phyloP scores from a whole-genome alignment of 2,888 invertebrate species.

The Abscondita cerata region DNA sequence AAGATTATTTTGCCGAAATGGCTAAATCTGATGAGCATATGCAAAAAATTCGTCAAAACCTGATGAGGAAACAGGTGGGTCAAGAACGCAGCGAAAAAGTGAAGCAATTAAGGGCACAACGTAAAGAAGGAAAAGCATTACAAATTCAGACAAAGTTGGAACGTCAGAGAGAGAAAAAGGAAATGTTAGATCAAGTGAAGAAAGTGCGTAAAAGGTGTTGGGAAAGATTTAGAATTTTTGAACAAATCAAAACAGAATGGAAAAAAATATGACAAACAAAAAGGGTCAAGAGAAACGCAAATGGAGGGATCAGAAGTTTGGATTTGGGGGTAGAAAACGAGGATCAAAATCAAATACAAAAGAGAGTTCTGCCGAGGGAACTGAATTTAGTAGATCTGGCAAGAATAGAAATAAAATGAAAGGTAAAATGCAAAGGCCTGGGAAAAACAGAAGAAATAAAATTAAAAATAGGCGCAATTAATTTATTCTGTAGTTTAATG shows the following conservation, averaged over 20 bases:
- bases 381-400: conserved; percentile 60
- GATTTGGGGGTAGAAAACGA: conserved; percentile 95
- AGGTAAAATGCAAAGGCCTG: conserved; percentile 52
- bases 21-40: conserved; percentile 96
- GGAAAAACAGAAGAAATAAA: conserved; percentile 60
- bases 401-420: conserved; percentile 42
- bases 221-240: conserved; percentile 80
- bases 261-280: conserved; percentile 34
- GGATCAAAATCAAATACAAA: conserved; percentile 87
- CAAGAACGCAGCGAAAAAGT: conserved; percentile 90
- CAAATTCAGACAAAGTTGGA: conserved; percentile 82
- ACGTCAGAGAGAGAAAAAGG: conserved; percentile 88
- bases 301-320: conserved; percentile 85
- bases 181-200: conserved; percentile 91
- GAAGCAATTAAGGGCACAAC: conserved; percentile 85
- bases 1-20: conserved; percentile 99
- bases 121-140: conserved; percentile 92
- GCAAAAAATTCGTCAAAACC: conserved; percentile 88
- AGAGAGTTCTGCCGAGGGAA: conserved; percentile 75
- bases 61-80: conserved; percentile 83
- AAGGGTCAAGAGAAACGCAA: conserved; percentile 64
- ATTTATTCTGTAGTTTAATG: conserved; percentile 20
- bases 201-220: conserved; percentile 88
- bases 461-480: conserved; percentile 57
- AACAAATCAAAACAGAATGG: conserved; percentile 57